Conservation (phyloP, 2,888 invertebrate genomes). For the Platynereis dumerilii region DNA sequence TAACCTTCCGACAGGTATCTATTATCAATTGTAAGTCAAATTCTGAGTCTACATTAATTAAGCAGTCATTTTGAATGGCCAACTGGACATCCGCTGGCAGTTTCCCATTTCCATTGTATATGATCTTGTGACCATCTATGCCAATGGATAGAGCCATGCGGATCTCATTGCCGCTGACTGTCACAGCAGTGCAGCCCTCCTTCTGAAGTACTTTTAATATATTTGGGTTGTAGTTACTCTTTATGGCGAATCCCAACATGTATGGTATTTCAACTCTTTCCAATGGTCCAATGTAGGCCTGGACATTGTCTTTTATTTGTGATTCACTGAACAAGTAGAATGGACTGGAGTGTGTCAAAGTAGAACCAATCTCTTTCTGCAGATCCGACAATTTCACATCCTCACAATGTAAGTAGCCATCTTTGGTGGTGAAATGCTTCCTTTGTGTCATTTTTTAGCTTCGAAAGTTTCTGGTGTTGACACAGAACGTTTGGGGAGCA, state of each 20-base stretch:
- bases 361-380: too few species aligned
- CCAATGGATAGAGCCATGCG: constrained; percentile 55
- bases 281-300: constrained; percentile 40
- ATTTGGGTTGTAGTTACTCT: constrained; percentile 59
- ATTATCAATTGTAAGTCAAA: constrained; percentile 60
- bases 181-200: constrained; percentile 20
- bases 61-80: constrained; percentile 54
- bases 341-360: constrained; percentile 31
- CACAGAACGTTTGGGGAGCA: too few species aligned
- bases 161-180: too few species aligned
- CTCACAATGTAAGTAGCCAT: too few species aligned
- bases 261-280: constrained; percentile 29
- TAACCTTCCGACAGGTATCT: neutral
- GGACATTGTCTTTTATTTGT: constrained; percentile 45
- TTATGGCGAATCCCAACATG: constrained; percentile 56
- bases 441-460: too few species aligned
- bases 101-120: constrained; percentile 65
- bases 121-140: constrained; percentile 50
- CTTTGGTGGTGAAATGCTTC: too few species aligned
- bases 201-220: constrained; percentile 49
- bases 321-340: constrained; percentile 52
- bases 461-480: too few species aligned
- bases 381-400: too few species aligned
- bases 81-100: constrained; percentile 59
- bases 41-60: constrained; percentile 63